phyloP scores from a whole-genome alignment of 2,797 vertebrate genomes.

The Natrix natrix region DNA sequence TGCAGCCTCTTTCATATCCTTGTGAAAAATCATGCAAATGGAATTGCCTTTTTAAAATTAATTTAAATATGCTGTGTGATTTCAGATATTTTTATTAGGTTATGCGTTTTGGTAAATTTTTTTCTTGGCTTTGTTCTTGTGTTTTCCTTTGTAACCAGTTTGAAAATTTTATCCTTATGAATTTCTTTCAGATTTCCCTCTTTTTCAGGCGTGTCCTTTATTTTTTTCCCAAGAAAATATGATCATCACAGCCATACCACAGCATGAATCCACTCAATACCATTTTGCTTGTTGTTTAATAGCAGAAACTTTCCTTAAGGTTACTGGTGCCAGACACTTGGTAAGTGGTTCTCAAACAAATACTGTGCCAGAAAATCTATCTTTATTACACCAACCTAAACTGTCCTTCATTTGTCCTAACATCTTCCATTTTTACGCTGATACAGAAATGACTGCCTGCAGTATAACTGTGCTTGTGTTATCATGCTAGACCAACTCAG shows the following conservation, averaged over 20 bases:
- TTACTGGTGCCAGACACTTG: neutral
- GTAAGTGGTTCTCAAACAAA: neutral
- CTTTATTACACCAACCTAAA: neutral
- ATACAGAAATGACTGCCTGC: neutral
- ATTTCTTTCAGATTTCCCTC: neutral
- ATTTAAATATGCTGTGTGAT: neutral
- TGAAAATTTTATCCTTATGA: neutral
- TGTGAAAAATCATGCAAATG: neutral
- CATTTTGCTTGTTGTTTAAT: neutral
- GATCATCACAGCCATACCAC: neutral
- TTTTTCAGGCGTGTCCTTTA: neutral
- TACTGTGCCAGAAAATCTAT: neutral
- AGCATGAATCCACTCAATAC: neutral
- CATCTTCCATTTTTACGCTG: neutral
- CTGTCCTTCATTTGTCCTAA: neutral
- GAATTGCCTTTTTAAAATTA: neutral
- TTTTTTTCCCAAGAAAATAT: neutral
- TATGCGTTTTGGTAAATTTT: neutral
- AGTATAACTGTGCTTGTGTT: neutral
- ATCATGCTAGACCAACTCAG: neutral
- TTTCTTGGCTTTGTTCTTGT: neutral
- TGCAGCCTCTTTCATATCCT: neutral
- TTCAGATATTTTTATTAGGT: neutral
- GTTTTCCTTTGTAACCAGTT: neutral
- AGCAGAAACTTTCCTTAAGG: neutral